Conservation (phyloP, 2,113 vertebrate genomes). For the Porphyrio hochstetteri region DNA sequence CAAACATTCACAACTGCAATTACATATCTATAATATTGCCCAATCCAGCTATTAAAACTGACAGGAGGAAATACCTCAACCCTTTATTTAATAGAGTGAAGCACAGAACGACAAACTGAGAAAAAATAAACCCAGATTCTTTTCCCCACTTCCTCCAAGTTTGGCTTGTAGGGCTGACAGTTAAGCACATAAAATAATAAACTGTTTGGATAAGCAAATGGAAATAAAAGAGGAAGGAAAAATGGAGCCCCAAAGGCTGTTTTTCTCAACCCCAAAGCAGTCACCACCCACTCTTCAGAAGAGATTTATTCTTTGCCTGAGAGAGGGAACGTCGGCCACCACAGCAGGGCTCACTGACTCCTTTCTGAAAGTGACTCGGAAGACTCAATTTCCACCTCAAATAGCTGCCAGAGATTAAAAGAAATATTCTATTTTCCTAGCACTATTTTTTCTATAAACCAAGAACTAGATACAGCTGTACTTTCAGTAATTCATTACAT, state of each 20-base stretch:
- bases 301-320: background rate
- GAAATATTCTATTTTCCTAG: background rate
- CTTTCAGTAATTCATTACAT: background rate
- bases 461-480: background rate
- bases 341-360: background rate
- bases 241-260: background rate
- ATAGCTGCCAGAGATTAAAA: slow-evolving; percentile 1
- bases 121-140: background rate
- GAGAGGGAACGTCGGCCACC: background rate
- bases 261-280: background rate
- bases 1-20: background rate
- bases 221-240: background rate
- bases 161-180: background rate
- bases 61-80: background rate
- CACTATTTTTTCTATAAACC: background rate
- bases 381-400: slow-evolving; percentile 17
- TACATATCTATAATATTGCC: background rate
- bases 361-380: background rate
- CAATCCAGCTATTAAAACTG: background rate
- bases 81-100: background rate
- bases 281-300: background rate
- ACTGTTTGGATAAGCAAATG: background rate
- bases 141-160: background rate
- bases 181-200: background rate
- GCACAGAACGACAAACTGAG: background rate